Evolutionary conservation across 2,888 invertebrate genomes (phyloP).

Genomic region (Synergus gifuensis): DNA sequence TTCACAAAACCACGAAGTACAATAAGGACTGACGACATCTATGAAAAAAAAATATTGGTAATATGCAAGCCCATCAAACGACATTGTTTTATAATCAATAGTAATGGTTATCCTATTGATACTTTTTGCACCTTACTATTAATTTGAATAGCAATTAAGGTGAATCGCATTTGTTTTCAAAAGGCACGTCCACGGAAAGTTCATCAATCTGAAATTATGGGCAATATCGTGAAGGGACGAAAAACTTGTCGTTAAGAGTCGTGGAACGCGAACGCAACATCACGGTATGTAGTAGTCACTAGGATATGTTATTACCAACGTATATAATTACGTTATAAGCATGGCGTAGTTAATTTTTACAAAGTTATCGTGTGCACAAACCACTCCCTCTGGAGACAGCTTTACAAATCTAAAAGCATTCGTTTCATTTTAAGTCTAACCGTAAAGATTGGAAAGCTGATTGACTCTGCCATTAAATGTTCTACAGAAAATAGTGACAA

Average conservation of each 20-base stretch:
- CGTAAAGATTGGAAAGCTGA: slow-evolving; percentile 20
- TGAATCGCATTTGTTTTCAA: neutral
- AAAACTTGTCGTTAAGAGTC: slow-evolving; percentile 10
- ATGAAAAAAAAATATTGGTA: too few species aligned
- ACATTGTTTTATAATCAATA: slow-evolving; percentile 1
- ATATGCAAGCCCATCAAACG: neutral
- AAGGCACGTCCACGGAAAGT: neutral
- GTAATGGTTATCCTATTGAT: too few species aligned
- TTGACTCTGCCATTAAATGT: slow-evolving; percentile 23
- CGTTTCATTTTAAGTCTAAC: slow-evolving; percentile 8
- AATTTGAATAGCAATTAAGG: too few species aligned
- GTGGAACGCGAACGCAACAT: slow-evolving; percentile 5
- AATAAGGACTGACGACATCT: too few species aligned
- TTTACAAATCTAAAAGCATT: slow-evolving; percentile 11
- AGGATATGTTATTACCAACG: slow-evolving; percentile 19
- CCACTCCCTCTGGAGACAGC: slow-evolving; percentile 28
- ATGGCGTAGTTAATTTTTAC: slow-evolving; percentile 19
- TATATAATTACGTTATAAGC: slow-evolving; percentile 22
- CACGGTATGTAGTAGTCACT: slow-evolving; percentile 1
- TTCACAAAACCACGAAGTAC: neutral
- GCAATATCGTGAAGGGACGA: neutral
- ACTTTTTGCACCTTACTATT: neutral
- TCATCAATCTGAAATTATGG: neutral
- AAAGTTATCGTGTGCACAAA: slow-evolving; percentile 32
- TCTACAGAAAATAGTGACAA: neutral